Conservation (phyloP, 2,113 vertebrate genomes). For the Taurulus bubalis region DNA sequence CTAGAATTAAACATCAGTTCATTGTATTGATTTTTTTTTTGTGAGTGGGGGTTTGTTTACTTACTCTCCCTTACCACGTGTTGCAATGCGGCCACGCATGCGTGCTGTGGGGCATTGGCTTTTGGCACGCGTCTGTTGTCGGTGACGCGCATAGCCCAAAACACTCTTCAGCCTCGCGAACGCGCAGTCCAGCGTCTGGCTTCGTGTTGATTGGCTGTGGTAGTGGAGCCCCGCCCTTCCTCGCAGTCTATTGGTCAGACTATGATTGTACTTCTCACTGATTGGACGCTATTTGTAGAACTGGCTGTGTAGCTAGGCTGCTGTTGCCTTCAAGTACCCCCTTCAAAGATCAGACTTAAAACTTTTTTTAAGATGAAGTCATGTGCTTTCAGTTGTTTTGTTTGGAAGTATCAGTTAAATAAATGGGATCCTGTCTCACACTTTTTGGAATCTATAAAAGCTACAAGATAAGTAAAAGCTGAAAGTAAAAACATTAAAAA, state of each 20-base stretch:
- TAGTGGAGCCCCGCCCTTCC: conserved; percentile 6
- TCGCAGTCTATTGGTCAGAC: conserved; percentile 46
- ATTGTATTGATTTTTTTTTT: conserved; percentile 5
- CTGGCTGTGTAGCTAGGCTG: conserved; percentile 67
- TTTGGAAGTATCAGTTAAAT: not conserved
- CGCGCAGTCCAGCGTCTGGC: conserved; percentile 39
- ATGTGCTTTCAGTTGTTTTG: not conserved
- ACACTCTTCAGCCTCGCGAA: conserved; percentile 60
- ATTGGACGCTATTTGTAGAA: conserved; percentile 78
- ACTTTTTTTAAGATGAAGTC: not conserved
- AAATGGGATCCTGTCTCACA: not conserved
- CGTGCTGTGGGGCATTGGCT: conserved; percentile 25
- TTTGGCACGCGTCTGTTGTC: conserved; percentile 61
- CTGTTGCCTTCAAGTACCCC: conserved; percentile 55
- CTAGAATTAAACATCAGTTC: not conserved
- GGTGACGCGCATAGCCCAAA: conserved; percentile 74
- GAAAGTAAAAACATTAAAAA: not conserved
- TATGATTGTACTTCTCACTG: not conserved
- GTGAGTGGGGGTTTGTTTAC: conserved; percentile 65
- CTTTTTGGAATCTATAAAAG: no score
- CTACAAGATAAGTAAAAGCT: not conserved
- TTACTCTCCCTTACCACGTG: conserved; percentile 78
- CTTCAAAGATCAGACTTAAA: not conserved
- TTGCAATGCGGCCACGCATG: conserved; percentile 56
- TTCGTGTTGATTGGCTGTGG: conserved; percentile 62